Percentiles rank a stretch among this genome's conserved stretches.
Evolutionary conservation across 2,888 invertebrate species (phyloP).

Genomic region (Cheilosia variabilis): DNA sequence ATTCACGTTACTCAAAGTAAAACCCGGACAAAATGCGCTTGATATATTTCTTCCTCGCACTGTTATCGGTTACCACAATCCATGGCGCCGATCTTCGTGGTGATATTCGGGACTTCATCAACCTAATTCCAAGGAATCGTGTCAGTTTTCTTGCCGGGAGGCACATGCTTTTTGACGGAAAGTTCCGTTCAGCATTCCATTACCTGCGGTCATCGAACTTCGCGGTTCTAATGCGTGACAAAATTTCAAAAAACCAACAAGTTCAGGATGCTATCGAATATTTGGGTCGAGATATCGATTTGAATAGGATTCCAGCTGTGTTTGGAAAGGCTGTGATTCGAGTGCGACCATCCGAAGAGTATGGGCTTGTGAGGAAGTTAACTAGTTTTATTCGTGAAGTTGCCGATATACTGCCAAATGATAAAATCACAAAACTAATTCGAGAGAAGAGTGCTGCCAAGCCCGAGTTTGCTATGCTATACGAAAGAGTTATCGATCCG

Average conservation of each 20-base stretch:
- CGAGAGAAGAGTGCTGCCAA: conserved; percentile 19
- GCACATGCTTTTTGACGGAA: conserved; percentile 48
- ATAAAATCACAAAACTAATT: conserved; percentile 34
- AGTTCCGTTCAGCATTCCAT: conserved; percentile 43
- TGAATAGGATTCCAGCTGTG: conserved; percentile 29
- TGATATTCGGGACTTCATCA: conserved; percentile 48
- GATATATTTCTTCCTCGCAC: neutral
- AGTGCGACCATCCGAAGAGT: conserved; percentile 22
- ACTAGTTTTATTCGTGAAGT: conserved; percentile 52
- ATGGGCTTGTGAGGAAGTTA: conserved; percentile 33
- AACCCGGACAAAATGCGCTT: neutral
- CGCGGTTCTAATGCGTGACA: conserved; percentile 34
- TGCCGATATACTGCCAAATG: conserved; percentile 39
- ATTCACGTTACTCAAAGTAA: neutral
- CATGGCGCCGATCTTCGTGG: conserved; percentile 20
- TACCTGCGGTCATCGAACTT: conserved; percentile 49
- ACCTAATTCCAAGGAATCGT: conserved; percentile 42
- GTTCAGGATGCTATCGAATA: conserved; percentile 36
- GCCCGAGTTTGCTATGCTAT: conserved; percentile 26
- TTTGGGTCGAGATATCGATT: conserved; percentile 45
- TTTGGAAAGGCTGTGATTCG: conserved; percentile 15
- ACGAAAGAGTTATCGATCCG: conserved; percentile 9
- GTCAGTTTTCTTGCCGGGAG: conserved; percentile 39
- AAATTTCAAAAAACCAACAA: conserved; percentile 35
- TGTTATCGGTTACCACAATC: neutral